Percentiles rank a stretch among this genome's conserved stretches.
Evolutionary conservation across 64 coral and sea anemone species (phyloP).

Genomic region (Stichodactyla helianthus): DNA sequence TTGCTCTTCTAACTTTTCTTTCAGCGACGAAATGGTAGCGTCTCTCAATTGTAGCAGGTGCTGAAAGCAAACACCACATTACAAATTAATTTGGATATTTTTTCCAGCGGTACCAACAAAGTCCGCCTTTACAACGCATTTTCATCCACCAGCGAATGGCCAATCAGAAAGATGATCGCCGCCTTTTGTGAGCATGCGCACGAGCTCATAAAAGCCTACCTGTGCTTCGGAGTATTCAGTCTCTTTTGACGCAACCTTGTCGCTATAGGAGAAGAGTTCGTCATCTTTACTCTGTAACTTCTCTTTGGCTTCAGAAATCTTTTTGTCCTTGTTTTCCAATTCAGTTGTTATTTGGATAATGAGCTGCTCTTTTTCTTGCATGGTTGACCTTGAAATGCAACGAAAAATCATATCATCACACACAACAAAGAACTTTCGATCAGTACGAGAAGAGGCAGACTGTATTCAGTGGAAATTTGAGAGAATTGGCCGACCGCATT

Average conservation of each 20-base stretch:
- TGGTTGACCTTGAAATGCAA: constrained; percentile 1
- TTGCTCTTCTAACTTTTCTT: constrained; percentile 43
- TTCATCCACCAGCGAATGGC: too few relatives aligned
- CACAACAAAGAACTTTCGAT: too few relatives aligned
- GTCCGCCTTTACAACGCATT: too few relatives aligned
- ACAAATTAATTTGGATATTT: not conserved
- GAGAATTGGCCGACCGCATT: too few relatives aligned
- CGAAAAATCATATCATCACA: too few relatives aligned
- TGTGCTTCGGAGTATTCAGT: constrained; percentile 45
- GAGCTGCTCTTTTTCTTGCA: constrained; percentile 24
- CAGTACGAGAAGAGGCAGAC: too few relatives aligned
- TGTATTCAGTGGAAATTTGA: too few relatives aligned
- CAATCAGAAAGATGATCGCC: too few relatives aligned
- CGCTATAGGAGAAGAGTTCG: constrained; percentile 52
- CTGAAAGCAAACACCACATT: constrained; percentile 1
- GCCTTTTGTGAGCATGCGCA: too few relatives aligned
- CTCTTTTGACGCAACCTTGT: constrained; percentile 67
- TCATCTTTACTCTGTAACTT: constrained; percentile 63
- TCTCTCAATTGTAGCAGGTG: constrained; percentile 48
- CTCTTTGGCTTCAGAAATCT: constrained; percentile 40
- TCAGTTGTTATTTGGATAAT: not conserved
- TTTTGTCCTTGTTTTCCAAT: constrained; percentile 52
- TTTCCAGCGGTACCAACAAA: too few relatives aligned
- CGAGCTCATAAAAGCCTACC: not conserved
- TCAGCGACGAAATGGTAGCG: constrained; percentile 43